phyloP scores from a whole-genome alignment of 2,888 invertebrate species.

The Nemoura dubitans region DNA sequence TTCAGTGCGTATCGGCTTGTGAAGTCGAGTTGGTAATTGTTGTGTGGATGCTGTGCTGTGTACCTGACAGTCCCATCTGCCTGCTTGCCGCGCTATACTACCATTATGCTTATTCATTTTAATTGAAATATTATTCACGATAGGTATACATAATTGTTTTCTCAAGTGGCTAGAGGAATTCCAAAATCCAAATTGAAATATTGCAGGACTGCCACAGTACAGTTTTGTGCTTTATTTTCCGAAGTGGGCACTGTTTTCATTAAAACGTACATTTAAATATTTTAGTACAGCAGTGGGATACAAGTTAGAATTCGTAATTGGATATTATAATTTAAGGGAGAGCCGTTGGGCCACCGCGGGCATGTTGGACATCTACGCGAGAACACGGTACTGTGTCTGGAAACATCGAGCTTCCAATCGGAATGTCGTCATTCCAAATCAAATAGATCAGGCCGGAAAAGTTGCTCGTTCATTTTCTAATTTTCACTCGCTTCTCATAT shows the following conservation, averaged over 20 bases:
- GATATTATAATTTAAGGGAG: neutral
- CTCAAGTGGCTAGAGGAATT: neutral
- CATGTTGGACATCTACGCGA: neutral
- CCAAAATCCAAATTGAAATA: neutral
- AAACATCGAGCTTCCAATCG: too few species aligned
- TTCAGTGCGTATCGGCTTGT: neutral
- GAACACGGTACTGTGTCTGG: neutral
- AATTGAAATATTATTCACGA: conserved; percentile 5
- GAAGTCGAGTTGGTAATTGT: neutral
- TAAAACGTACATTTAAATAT: neutral
- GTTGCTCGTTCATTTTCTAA: too few species aligned
- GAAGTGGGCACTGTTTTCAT: neutral
- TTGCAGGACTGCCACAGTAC: neutral
- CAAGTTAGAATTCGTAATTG: neutral
- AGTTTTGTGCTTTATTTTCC: neutral
- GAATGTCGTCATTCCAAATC: too few species aligned
- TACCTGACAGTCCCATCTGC: neutral
- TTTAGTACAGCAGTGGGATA: neutral
- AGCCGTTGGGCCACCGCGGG: neutral
- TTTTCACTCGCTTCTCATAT: too few species aligned
- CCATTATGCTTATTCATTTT: neutral
- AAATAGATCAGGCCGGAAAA: too few species aligned
- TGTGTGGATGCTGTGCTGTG: neutral
- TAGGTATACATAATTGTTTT: neutral
- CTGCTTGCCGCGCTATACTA: neutral